Conservation (phyloP, 2,113 vertebrate species). For the Cyprinodon brontotheroides region DNA sequence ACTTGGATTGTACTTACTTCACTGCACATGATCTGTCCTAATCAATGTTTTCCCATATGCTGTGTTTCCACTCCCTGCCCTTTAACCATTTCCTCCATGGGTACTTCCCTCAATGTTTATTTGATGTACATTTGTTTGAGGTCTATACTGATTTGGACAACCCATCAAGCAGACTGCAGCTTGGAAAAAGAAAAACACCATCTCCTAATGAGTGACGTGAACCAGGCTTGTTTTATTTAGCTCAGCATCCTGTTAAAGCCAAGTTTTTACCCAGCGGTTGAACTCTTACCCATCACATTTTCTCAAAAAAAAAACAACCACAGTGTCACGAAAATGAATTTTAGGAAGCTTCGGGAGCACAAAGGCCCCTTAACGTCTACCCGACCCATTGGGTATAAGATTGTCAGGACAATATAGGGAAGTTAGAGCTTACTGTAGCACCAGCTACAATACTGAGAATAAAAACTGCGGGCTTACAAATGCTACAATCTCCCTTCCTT, state of each 20-base stretch:
- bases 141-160: constrained; percentile 9
- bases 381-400: not conserved
- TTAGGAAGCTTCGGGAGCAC: constrained; percentile 18
- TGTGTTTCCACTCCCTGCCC: constrained; percentile 46
- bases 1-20: not conserved
- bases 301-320: constrained; percentile 34
- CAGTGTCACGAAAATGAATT: constrained; percentile 3
- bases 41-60: constrained; percentile 35
- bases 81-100: constrained; percentile 58
- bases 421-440: constrained; percentile 35
- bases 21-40: constrained; percentile 9
- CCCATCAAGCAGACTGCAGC: constrained; percentile 18
- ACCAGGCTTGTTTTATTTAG: constrained; percentile 38
- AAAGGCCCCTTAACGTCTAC: constrained; percentile 8
- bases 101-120: constrained; percentile 59
- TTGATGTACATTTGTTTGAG: constrained; percentile 44
- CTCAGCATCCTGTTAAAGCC: constrained; percentile 19
- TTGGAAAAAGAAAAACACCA: constrained; percentile 43
- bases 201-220: constrained; percentile 48
- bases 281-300: constrained; percentile 27
- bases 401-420: constrained; percentile 64
- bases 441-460: constrained; percentile 31
- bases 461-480: constrained; percentile 31
- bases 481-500: constrained; percentile 21
- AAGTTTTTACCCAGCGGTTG: constrained; percentile 30